Base-by-base conservation (phyloP, 2,113 vertebrate genomes). In the Bufo bufo region DNA sequence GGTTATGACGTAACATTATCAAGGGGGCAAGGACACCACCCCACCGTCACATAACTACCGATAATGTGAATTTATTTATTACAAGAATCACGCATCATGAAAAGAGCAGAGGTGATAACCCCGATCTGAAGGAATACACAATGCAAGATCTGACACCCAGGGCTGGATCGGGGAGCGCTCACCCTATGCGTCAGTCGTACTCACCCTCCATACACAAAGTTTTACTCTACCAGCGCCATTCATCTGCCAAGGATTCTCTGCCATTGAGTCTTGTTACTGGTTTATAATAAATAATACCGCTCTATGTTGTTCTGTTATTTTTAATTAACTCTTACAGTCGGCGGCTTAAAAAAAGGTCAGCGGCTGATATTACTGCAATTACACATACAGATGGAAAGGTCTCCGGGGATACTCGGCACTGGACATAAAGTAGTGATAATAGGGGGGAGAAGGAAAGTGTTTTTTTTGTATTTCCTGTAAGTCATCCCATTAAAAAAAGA, bases 271-370 rank as follows among this genome's bases (percentile, higher is more conserved):
- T 54, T 84, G 47, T 45, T 50, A 54, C 49, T 71, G 82, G n/a
- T 69, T 84, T 84, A 23, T 84, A 69, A 71, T 84, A 84, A 83
- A 83, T 33, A 16, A 23, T 84, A 23, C 5, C 49, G 45, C 59
- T n/a, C 61, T 65, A 23, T 50, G 19, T 52, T 69, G 19, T 69
- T 14, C 17, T 52, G 0, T 52, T 66, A n/a, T 80, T 80, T 56
- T 23, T 54, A 1, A 72, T 52, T 23, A n/a, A 81, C n/a, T 10
- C 58, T 61, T 81, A 6, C 13, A 63, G 16, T 75, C 72, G 10
- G 13, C 17, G 20, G 72, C 72, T 50, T 75, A 3, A 19, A 50
- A 75, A 49, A 6, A 4, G 72, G 33, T 1, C 0, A 0, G 16
- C 13, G 3, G 19, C 72, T 20, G 17, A 74, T 74, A 74, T 17